Base-by-base conservation (phyloP, 2,797 vertebrate species). In the Thunnus albacares region DNA sequence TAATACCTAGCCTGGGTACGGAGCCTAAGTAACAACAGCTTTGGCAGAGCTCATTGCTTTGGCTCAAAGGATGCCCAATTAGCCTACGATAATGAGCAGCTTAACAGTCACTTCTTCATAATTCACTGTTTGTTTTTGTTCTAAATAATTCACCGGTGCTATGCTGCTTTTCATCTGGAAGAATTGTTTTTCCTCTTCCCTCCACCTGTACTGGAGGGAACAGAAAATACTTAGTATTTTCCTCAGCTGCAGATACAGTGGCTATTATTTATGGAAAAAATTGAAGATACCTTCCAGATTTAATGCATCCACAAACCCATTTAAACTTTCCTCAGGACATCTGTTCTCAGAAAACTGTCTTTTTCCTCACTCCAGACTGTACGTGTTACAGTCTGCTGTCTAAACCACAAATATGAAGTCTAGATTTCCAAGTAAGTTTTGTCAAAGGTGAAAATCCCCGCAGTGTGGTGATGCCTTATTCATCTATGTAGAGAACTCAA, bases 61-160 rank as follows among this genome's bases (percentile, higher is more conserved):
- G 81, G 75, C 82, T 92, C 77, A 72, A 71, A 83, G 77, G 82
- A 89, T 77, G 77, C 79, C 82, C 80, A 91, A 85, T 94, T 90
- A 94, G 69, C 66, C 82, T 70, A 11, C 67, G 41, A 56, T 92
- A 92, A 93, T 90, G 79, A 92, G 66, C 61, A 79, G 68, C 62
- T 89, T 82, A 90, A 73, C 86, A 83, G 60, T 74, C 77, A 73
- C 75, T 77, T 75, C 62, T 87, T 81, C 53, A 70, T 77, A 86
- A 71, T 83, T 89, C 77, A 77, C 20, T 51, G 63, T 72, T 77
- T 82, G 38, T 33, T 77, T 72, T 59, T 55, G 71, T 33, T 28
- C 51, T 33, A 52, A 78, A 85, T 76, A 58, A 76, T 85, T 87
- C 45, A 74, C 47, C 13, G 0, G 3, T 10, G 63, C 74, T 70